Evolutionary conservation across 2,888 invertebrate genomes (phyloP).

Genomic region (Tachystola acroxantha): DNA sequence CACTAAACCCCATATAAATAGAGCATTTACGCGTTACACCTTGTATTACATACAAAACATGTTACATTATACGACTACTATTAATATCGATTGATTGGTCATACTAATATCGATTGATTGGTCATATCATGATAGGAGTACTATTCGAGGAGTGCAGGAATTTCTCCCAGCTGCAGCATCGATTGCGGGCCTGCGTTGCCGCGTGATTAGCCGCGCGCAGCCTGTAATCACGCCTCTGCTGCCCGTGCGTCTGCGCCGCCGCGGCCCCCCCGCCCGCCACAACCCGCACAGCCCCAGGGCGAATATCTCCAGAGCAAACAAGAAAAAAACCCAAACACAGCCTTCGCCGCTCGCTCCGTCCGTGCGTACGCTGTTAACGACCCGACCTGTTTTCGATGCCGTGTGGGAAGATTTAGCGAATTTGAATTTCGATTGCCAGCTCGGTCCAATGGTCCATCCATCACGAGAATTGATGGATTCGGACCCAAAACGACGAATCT

Average conservation of each 20-base stretch:
- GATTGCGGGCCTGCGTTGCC: conserved; percentile 39
- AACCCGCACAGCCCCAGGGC: conserved; percentile 37
- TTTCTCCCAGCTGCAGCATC: conserved; percentile 28
- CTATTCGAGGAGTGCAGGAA: conserved; percentile 12
- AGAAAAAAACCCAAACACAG: conserved; percentile 52
- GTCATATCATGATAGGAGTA: too few relatives aligned
- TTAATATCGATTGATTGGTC: too few relatives aligned
- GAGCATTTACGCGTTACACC: too few relatives aligned
- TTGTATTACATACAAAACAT: too few relatives aligned
- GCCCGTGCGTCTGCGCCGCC: conserved; percentile 70
- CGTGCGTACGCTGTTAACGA: conserved; percentile 67
- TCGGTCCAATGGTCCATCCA: conserved; percentile 65
- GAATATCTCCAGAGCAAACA: conserved; percentile 66
- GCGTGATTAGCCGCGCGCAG: conserved; percentile 68
- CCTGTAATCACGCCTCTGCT: conserved; percentile 72
- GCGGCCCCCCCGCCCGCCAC: conserved; percentile 27
- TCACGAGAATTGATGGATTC: conserved; percentile 76
- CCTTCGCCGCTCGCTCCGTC: conserved; percentile 31
- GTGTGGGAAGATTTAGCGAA: conserved; percentile 78
- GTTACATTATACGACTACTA: too few relatives aligned
- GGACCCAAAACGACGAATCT: conserved; percentile 67
- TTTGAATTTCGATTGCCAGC: conserved; percentile 73
- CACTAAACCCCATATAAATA: too few relatives aligned
- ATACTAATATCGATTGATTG: too few relatives aligned
- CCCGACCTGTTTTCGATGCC: conserved; percentile 65